Evolutionary conservation across 2,113 vertebrate species (phyloP), one percentile per base, ranked within the genome.

Genomic region (Anhinga rufa): DNA sequence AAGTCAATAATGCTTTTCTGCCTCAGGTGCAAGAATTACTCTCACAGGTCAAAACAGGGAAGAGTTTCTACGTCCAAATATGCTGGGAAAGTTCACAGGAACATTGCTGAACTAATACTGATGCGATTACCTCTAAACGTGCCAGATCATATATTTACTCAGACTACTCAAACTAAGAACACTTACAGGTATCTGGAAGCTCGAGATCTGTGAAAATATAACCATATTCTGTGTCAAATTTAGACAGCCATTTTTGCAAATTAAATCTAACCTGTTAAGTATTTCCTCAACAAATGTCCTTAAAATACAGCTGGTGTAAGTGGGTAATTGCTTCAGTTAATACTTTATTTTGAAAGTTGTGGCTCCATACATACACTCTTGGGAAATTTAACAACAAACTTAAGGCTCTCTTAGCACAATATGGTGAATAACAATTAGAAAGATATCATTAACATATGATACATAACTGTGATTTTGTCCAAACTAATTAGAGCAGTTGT

Each of bases 261-360:
- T 78, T 57, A 86, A 55, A 81, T 88, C 82, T 89, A 76, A 95
- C 79, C 86, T 93, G 92, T 46, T 61, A 94, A 93, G 72, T 64
- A 62, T 64, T 78, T 92, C 91, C 86, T 95, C 82, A 92, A 92
- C 87, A 90, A 86, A 55, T 44, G 57, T 88, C 88, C 92, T 94
- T 89, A 95, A 92, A 93, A 89, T 93, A 95, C 95, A 96, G 89
- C 89, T 96, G 93, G 57, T 92, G 1, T 95, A 93, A 98, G 87
- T 96, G 88, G 87, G 54, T 97, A 97, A 97, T 97, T 97, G 90
- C 85, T 96, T 95, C 68, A 94, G 95, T 95, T 96, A 98, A 96
- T 95, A 93, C 75, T 97, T 95, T 97, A 81, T 96, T 97, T 96
- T 18, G 21, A 95, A 96, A 96, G 86, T 51, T 93, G 68, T 74